Evolutionary conservation across 1,140 invertebrate species (phyloP), one percentile per base, ranked within the genome.

Genomic region (Tribolium castaneum): DNA sequence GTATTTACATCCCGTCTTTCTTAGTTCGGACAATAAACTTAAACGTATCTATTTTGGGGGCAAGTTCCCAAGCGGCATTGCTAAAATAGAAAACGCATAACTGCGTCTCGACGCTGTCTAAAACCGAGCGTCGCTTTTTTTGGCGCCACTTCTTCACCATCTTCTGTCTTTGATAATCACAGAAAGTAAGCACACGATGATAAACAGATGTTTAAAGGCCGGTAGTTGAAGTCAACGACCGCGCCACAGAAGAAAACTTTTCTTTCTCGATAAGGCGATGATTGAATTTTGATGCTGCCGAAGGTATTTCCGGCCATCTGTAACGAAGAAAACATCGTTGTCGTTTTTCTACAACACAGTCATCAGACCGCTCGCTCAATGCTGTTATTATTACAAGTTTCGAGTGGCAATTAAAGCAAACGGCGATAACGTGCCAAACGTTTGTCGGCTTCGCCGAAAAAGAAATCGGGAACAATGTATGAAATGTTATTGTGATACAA

Each of bases 371-470:
- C 16, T 19, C 16, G 16, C 16, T 19, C 16, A 19, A 19, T 19
- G 16, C 4, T 39, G 34, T 39, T 39, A 39, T 39, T 59, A 54
- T 7, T 7, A 56, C n/a, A 56, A 56, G 22, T 16, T 16, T 49
- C 22, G 70, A 50, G 50, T 49, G 34, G 66, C 19, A 51, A 51
- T 49, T 45, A 45, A 9, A 45, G n/a, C 7, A 45, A 45, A 16
- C 39, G 70, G 39, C 34, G 39, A 16, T 6, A 70, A 70, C 16
- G 34, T 25, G 22, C 14, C 9, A 16, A 12, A 7, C 49, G 71
- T 73, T 73, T 73, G 71, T 73, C 71, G 71, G 71, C 19, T 19
- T 14, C 22, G 22, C 49, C 49, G 50, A 73, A 52, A 73, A 49
- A 54, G 39, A 66, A 66, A 51, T 50, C 39, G 2, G 1, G 13